Base-by-base conservation (phyloP, 1,140 invertebrate species). In the Drosophila triauraria region DNA sequence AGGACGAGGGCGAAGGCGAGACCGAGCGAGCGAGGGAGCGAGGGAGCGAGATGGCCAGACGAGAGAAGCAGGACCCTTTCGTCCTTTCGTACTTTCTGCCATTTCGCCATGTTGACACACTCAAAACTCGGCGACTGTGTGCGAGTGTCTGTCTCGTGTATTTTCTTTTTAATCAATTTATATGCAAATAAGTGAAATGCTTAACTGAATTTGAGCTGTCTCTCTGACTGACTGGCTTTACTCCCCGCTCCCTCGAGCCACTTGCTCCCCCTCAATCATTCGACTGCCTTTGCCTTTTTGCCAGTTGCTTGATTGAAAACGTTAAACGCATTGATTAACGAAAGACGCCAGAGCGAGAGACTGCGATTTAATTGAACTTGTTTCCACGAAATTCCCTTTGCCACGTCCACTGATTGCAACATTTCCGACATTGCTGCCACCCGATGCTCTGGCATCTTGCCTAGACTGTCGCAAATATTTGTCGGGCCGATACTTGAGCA, bases 161-260 rank as follows among this genome's bases (percentile, higher is more conserved):
- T 88, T 91, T 88, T 90, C 85, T 90, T 90, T 88, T 90, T 90
- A 90, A 90, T 90, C 85, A 90, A 90, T 90, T 90, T 90, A 90
- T 90, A 90, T 90, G 85, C 85, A 90, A 90, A 88, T 88, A 90
- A 88, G 85, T 85, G 78, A 88, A 90, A 90, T 90, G 85, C 85
- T 90, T 90, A 90, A 90, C 85, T 90, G 85, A 90, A 90, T 90
- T 80, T 90, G 70, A 88, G 84, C 84, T 87, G 83, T 78, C 59
- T 68, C 67, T 38, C 61, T 65, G 53, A 64, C 58, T 75, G 57
- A 70, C 62, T 53, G 59, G 60, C 54, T 63, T 51, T 27, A 23
- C 9, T 25, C 53, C 23, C 32, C 12, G 27, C 17, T 40, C 40
- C 35, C 20, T 17, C 23, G 32, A 35, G 10, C 32, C 32, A 35